Evolutionary conservation across 2,888 invertebrate genomes (phyloP).

Genomic region (Drosophila quinaria): DNA sequence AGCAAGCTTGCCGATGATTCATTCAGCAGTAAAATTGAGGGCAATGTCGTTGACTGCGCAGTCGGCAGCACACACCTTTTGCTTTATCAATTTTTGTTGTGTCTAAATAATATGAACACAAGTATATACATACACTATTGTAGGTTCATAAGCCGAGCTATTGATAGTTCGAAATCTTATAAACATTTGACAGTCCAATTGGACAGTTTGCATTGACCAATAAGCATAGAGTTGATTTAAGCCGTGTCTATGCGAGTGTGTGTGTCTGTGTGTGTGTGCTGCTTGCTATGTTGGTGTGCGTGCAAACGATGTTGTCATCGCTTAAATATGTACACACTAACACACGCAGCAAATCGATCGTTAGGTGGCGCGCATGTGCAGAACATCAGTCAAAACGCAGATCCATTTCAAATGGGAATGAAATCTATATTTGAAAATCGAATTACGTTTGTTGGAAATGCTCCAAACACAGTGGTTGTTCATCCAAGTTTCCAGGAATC

Average conservation of each 20-base stretch:
- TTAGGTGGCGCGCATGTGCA: constrained; percentile 55
- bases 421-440: not conserved
- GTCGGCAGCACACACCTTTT: constrained; percentile 54
- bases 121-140: constrained; percentile 1
- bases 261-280: too few species aligned
- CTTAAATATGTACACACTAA: constrained; percentile 48
- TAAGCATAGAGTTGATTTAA: constrained; percentile 41
- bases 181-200: constrained; percentile 49
- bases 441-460: not conserved
- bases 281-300: constrained; percentile 9
- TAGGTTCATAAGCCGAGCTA: constrained; percentile 32
- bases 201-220: constrained; percentile 46
- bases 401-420: constrained; percentile 18
- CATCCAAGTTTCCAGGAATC: not conserved
- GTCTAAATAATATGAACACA: constrained; percentile 16
- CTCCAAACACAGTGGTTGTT: not conserved
- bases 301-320: constrained; percentile 71
- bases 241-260: constrained; percentile 15
- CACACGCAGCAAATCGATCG: constrained; percentile 1
- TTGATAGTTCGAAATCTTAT: constrained; percentile 36
- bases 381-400: constrained; percentile 15
- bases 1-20: constrained; percentile 48
- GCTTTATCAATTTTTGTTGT: constrained; percentile 56
- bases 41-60: constrained; percentile 46
- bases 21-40: constrained; percentile 48